These are phyloP conservation scores for Tapirus indicus DNA, from an alignment of 2,797 vertebrate species.

Conservation along the genomic window DNA sequence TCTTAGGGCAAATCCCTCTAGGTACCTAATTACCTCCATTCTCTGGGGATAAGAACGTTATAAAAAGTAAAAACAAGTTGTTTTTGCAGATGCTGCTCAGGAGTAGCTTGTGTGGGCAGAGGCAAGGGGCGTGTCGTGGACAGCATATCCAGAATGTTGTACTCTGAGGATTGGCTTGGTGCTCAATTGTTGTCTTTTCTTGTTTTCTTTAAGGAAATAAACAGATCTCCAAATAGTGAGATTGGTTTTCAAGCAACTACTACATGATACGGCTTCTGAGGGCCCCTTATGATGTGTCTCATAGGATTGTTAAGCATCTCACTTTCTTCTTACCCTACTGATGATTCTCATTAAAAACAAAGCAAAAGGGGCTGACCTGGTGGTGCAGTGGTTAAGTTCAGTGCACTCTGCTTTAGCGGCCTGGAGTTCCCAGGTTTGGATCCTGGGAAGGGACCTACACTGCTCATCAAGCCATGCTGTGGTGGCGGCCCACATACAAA, in stretches of 20 bases:
- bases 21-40: neutral
- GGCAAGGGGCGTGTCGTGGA: rapidly evolving
- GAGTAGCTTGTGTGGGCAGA: neutral
- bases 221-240: neutral
- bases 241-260: neutral
- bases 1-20: neutral
- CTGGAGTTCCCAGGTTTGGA: too few species aligned
- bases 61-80: neutral
- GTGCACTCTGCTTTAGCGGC: too few species aligned
- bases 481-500: too few species aligned
- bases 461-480: too few species aligned
- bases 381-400: neutral
- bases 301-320: neutral
- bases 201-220: neutral
- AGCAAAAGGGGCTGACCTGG: too few species aligned
- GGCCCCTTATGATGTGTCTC: neutral
- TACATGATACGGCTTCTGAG: neutral
- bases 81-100: neutral
- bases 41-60: neutral
- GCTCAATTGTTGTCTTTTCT: neutral
- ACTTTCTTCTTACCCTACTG: neutral
- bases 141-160: too few species aligned
- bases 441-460: too few species aligned
- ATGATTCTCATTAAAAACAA: neutral
- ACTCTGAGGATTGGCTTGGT: neutral